Evolutionary conservation across 2,797 vertebrate species (phyloP), one percentile per base, ranked within the genome.

Genomic region (Eulemur mongoz): DNA sequence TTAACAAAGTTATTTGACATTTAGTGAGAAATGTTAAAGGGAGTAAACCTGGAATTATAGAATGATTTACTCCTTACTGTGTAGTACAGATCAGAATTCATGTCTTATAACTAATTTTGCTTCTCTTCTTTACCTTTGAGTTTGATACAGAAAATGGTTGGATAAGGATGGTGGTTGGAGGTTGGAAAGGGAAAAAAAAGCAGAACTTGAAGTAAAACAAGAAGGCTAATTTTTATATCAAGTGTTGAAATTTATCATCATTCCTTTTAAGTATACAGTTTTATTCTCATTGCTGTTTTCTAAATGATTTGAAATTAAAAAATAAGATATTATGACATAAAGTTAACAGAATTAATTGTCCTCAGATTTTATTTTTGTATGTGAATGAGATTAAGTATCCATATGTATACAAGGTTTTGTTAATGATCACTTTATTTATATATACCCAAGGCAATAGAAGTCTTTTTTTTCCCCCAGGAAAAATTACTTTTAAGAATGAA

Each of bases 401-500:
- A 63, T 83, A 45, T 50, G 11, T 61, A 43, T 80, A 79, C 23
- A 90, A 84, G 27, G 63, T 75, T 63, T 85, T 88, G 40, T 32
- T 20, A 25, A 83, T 15, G 23, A 80, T 86, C 32, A n/a, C 27
- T 75, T 78, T 45, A 88, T 65, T 87, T 83, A n/a, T 95, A 43
- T 95, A 93, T 86, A 73, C 7, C 7, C 13, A 57, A 91, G 54
- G 13, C 7, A 94, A 11, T 70, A 45, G 45, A 48, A 90, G 38
- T 59, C 10, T 70, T 78, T 69, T 94, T 88, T n/a, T 79, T 52
- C 6, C 25, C 38, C 14, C 9, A 67, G 23, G 43, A 63, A 54
- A 57, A 89, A 48, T 50, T 84, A 57, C 54, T 61, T 92, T 96
- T 22, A 86, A 86, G 25, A 94, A 54, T 69, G 70, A 94, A 93